These are phyloP conservation scores for Hafferia zeledoni DNA, from an alignment of 2,797 vertebrate genomes.

Conservation along the genomic window DNA sequence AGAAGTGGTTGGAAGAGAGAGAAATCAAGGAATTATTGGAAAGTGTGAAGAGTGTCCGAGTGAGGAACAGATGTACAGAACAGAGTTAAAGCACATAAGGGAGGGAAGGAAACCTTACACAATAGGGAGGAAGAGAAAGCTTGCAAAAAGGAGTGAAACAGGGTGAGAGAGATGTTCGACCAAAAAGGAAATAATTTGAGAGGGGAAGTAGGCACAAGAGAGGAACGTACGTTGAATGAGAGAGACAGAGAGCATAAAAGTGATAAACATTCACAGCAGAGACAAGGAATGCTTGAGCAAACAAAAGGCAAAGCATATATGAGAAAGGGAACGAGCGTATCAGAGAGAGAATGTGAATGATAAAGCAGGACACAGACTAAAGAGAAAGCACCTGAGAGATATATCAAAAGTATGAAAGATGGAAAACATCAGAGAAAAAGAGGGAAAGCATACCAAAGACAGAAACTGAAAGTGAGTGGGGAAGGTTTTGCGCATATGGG, in stretches of 20 bases:
- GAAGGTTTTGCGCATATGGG: not conserved
- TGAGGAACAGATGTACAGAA: not conserved
- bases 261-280: not conserved
- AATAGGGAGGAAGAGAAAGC: not conserved
- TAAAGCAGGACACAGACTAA: not conserved
- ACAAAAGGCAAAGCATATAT: not conserved
- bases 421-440: not conserved
- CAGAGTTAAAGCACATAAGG: not conserved
- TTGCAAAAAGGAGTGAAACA: not conserved
- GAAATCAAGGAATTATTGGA: not conserved
- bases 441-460: not conserved
- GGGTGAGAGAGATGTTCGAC: not conserved
- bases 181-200: not conserved
- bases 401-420: not conserved
- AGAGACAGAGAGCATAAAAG: not conserved
- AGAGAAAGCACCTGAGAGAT: not conserved
- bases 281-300: not conserved
- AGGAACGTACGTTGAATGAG: not conserved
- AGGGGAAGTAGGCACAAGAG: not conserved
- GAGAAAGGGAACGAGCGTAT: not conserved
- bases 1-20: not conserved
- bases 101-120: not conserved
- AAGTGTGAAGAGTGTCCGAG: not conserved
- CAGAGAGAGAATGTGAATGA: accelerated
- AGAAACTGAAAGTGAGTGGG: not conserved